Percentiles rank a stretch among this genome's conserved stretches.
Evolutionary conservation across 2,113 vertebrate genomes (phyloP).

Genomic region (Propithecus coquereli): DNA sequence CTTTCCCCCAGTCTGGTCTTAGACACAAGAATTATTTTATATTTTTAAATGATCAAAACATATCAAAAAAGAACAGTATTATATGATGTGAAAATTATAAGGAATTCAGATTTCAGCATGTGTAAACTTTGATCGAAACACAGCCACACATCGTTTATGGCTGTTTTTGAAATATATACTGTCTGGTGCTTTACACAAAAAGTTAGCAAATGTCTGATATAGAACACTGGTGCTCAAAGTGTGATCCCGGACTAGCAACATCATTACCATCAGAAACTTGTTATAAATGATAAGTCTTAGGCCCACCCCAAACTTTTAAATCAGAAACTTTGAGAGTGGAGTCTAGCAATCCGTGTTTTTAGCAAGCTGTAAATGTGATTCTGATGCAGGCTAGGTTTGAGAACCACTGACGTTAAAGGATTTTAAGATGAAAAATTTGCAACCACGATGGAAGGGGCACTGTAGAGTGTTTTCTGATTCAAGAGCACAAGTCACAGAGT

Average conservation of each 20-base stretch:
- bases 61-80: not conserved
- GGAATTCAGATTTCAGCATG: not conserved
- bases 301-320: not conserved
- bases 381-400: not conserved
- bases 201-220: not conserved
- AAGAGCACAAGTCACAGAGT: not conserved
- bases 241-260: not conserved
- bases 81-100: not conserved
- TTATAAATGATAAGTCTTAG: not conserved
- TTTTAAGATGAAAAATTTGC: not conserved
- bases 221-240: not conserved
- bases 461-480: not conserved
- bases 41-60: not conserved
- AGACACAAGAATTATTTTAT: not conserved
- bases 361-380: not conserved
- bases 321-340: not conserved
- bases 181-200: not conserved
- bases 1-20: too few relatives aligned
- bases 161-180: slow-evolving; percentile 18
- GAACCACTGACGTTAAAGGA: not conserved
- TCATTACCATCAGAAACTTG: not conserved
- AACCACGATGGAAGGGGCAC: not conserved
- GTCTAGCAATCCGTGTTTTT: not conserved
- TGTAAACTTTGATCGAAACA: not conserved
- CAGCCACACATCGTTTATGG: not conserved